Evolutionary conservation across 2,113 vertebrate species (phyloP).

Genomic region (Bungarus multicinctus): DNA sequence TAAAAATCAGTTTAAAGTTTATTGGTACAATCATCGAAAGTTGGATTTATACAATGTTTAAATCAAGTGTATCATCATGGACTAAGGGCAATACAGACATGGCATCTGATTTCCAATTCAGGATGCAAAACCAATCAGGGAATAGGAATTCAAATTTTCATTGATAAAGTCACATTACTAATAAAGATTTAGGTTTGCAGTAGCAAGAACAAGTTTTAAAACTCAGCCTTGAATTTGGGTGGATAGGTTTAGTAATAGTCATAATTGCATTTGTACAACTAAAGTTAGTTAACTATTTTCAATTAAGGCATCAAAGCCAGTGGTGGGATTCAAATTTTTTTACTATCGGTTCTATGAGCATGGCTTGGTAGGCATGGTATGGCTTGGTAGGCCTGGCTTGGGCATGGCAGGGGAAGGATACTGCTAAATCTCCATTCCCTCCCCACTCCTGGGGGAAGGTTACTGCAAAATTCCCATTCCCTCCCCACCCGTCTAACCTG

Average conservation of each 20-base stretch:
- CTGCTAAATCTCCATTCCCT: too few relatives aligned
- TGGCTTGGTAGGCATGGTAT: too few relatives aligned
- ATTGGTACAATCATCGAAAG: background rate
- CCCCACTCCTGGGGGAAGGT: too few relatives aligned
- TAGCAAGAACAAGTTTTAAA: background rate
- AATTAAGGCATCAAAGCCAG: background rate
- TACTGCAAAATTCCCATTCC: too few relatives aligned
- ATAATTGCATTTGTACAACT: background rate
- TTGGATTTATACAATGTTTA: background rate
- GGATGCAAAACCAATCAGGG: background rate
- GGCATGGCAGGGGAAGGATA: too few relatives aligned
- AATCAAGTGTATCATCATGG: background rate
- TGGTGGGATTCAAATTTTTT: too few relatives aligned
- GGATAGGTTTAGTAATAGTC: background rate
- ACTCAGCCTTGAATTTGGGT: background rate
- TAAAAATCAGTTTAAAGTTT: background rate
- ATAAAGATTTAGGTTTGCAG: background rate
- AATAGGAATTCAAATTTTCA: background rate
- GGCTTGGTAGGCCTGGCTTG: too few relatives aligned
- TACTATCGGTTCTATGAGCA: too few relatives aligned
- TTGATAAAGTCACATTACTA: background rate
- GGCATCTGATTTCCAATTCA: background rate
- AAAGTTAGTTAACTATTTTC: background rate
- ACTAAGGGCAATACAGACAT: background rate
- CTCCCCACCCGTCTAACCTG: too few relatives aligned